These are phyloP conservation scores for Tenthredo distinguenda DNA, from an alignment of 2,888 invertebrate species.

Conservation along the genomic window DNA sequence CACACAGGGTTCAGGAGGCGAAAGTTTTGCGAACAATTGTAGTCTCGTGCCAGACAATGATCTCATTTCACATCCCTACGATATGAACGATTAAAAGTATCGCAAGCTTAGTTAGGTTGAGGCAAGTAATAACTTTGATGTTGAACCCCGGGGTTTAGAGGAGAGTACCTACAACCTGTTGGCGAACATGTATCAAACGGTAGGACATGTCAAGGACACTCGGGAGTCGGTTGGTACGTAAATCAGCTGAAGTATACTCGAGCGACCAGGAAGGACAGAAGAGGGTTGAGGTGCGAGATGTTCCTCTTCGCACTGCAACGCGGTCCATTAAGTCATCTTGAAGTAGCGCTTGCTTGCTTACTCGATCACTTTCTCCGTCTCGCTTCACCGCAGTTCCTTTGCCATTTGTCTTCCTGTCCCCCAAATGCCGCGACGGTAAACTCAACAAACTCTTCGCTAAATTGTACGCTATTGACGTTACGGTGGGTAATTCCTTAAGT, in stretches of 20 bases:
- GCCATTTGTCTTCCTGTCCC: constrained; percentile 43
- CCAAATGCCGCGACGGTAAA: constrained; percentile 28
- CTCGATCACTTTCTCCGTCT: constrained; percentile 44
- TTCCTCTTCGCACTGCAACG: constrained; percentile 47
- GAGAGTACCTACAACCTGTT: constrained; percentile 37
- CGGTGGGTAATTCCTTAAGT: not conserved
- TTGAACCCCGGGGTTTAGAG: not conserved
- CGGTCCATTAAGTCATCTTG: constrained; percentile 51
- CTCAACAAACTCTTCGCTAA: constrained; percentile 42
- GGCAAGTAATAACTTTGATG: constrained; percentile 22
- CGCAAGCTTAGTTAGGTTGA: not conserved
- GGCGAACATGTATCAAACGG: constrained; percentile 46
- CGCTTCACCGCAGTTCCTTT: constrained; percentile 24
- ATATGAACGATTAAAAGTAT: constrained; percentile 29
- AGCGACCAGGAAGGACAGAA: constrained; percentile 38
- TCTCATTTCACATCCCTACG: not conserved
- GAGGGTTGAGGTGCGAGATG: constrained; percentile 45
- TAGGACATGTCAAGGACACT: constrained; percentile 51
- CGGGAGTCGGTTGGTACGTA: constrained; percentile 49
- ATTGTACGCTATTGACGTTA: constrained; percentile 16
- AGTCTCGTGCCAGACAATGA: constrained; percentile 39
- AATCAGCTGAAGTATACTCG: constrained; percentile 48
- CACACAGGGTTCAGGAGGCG: not conserved
- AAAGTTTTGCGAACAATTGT: constrained; percentile 2
- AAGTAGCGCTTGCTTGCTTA: constrained; percentile 44